Evolutionary conservation across 2,888 invertebrate species (phyloP), one percentile per base, ranked within the genome.

Genomic region (Brachyopa scutellaris): DNA sequence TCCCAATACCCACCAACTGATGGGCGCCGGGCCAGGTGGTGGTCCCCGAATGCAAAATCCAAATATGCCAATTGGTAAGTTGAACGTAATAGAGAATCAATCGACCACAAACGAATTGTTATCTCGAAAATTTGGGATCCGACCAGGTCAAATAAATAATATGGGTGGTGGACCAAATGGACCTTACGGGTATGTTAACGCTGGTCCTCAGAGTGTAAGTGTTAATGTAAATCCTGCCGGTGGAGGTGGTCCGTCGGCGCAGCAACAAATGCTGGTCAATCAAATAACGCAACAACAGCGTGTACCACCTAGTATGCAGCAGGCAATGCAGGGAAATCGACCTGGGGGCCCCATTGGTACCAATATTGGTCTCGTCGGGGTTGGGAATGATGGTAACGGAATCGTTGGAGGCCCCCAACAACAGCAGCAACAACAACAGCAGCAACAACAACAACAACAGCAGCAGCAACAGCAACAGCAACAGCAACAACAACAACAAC

Each of bases 401-500:
- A 93, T 93, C 17, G 85, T 85, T 90, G 94, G 94, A 3, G 93
- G 93, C 80, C 85, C 86, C 2, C 88, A 87, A 72, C 87, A 87
- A 13, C 86, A 85, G 38, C 94, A 94, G 88, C 94, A 95, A 19
- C 95, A 95, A 87, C 95, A 94, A 15, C 94, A 95, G 53, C 86
- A 85, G 11, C 86, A 85, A 49, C 87, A 86, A 40, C 86, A 86
- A 73, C 93, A 93, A 19, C 93, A 93, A 85, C 87, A 86, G 66
- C 86, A 85, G 9, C 88, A 87, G 47, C 88, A 87, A 57, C 85
- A 66, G 51, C 88, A 87, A 0, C 73, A 73, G 2, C 73, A 73
- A 2, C 74, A 66, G 0, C 64, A 64, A 5, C 57, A 69, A 15
- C 79, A 73, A 17, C 80, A 80, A 21, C 78, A 79, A 5, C 70